Evolutionary conservation across 2,888 invertebrate species (phyloP).

Genomic region (Agrotis ipsilon): DNA sequence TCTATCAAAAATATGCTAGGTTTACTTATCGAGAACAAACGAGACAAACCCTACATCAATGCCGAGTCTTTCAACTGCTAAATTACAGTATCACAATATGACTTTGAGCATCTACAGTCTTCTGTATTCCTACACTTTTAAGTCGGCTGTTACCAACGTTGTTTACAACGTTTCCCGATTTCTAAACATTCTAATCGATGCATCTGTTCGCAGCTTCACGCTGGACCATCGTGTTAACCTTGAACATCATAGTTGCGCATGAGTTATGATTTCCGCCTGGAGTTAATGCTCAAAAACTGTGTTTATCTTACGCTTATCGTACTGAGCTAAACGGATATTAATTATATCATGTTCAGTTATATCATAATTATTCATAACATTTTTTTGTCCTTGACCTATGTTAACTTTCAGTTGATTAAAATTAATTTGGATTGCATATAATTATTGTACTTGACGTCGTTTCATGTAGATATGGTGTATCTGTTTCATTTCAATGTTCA

Average conservation of each 20-base stretch:
- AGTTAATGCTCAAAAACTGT: conserved; percentile 15
- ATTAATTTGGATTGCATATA: conserved; percentile 16
- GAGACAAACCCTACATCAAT: no score
- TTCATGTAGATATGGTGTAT: neutral
- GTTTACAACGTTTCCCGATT: conserved; percentile 13
- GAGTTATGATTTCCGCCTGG: conserved; percentile 30
- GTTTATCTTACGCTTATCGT: conserved; percentile 3
- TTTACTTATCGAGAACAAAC: neutral
- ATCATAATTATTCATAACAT: conserved; percentile 13
- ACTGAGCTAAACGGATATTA: neutral
- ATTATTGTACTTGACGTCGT: neutral
- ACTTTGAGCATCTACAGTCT: neutral
- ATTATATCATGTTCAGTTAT: conserved; percentile 14
- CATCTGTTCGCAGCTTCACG: conserved; percentile 18
- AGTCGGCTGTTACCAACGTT: neutral
- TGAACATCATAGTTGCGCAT: conserved; percentile 8
- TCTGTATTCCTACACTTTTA: conserved; percentile 4
- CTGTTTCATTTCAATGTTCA: no score
- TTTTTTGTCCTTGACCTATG: conserved; percentile 16
- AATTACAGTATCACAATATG: neutral
- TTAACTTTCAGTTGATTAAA: conserved; percentile 13
- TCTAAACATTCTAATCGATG: conserved; percentile 3
- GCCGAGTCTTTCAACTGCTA: no score
- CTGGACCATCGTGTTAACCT: neutral
- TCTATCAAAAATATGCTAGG: neutral